A percentile compares a stretch with the other conserved stretches of the same genome.
These are phyloP conservation scores for Sericinus montela DNA, from an alignment of 2,888 invertebrate species.

Conservation along the genomic window DNA sequence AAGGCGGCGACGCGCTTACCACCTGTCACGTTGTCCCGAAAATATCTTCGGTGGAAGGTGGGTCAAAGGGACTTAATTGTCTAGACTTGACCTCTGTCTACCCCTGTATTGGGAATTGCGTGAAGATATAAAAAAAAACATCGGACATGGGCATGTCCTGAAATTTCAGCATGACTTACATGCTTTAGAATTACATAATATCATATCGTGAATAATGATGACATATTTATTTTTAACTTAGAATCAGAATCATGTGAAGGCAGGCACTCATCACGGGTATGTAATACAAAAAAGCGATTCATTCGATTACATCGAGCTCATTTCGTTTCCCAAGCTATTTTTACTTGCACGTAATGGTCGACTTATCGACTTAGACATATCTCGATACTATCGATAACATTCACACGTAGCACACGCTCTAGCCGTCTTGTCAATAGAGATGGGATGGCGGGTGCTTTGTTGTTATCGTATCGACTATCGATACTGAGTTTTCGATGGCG, in stretches of 20 bases:
- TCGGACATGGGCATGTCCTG: too few species aligned
- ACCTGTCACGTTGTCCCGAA: too few species aligned
- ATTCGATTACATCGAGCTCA: constrained; percentile 47
- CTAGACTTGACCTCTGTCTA: too few species aligned
- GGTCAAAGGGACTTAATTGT: too few species aligned
- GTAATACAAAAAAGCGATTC: constrained; percentile 26
- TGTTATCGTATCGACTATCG: constrained; percentile 62
- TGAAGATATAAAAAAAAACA: too few species aligned
- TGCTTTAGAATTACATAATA: too few species aligned
- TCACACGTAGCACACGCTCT: constrained; percentile 77
- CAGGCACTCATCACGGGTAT: constrained; percentile 14
- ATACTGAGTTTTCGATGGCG: constrained; percentile 71
- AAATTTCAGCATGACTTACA: too few species aligned
- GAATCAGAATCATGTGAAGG: constrained; percentile 13
- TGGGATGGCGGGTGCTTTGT: constrained; percentile 71
- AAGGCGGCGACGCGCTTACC: too few species aligned
- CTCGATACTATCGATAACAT: constrained; percentile 73
- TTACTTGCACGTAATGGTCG: constrained; percentile 62
- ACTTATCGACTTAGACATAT: constrained; percentile 63
- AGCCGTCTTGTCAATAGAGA: constrained; percentile 65
- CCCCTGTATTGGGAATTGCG: too few species aligned
- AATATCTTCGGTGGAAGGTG: too few species aligned
- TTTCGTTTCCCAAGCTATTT: constrained; percentile 55
- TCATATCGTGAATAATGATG: too few species aligned
- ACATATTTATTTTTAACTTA: constrained; percentile 6